A percentile compares a stretch with the other conserved stretches of the same genome.
Conservation (phyloP, 30 jellyfish, hydroid and myxozoan species). For the Clytia hemisphaerica region DNA sequence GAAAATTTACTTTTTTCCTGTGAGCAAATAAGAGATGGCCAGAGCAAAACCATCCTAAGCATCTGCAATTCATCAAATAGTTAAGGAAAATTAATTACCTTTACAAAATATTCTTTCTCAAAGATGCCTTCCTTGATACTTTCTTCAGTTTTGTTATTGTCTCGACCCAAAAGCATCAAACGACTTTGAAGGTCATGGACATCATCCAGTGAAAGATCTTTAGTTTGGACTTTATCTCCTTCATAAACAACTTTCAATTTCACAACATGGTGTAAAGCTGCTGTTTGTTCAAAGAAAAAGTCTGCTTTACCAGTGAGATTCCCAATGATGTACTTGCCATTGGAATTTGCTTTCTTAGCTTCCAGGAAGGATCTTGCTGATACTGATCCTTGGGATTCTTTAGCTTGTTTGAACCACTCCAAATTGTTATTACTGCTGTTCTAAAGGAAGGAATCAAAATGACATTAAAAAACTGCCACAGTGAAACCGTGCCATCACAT, state of each 20-base stretch:
- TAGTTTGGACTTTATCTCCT: background rate
- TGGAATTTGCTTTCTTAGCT: conserved; percentile 52
- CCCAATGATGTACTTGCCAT: conserved; percentile 47
- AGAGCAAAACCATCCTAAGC: no score
- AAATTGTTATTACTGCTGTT: conserved; percentile 34
- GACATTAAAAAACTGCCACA: no score
- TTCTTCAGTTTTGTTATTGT: conserved; percentile 17
- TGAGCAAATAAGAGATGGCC: no score
- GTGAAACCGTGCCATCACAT: no score
- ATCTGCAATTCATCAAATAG: no score
- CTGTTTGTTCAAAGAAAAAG: background rate
- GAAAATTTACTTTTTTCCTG: no score
- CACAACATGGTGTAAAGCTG: background rate
- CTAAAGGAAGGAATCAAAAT: no score
- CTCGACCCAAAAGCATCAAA: conserved; percentile 52
- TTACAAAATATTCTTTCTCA: conserved; percentile 51
- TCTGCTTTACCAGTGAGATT: background rate
- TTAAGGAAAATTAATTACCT: conserved; percentile 16
- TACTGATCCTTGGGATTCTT: conserved; percentile 59
- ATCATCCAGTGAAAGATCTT: conserved; percentile 10
- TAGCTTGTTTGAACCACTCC: conserved; percentile 62
- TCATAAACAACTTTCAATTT: background rate
- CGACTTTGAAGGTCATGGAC: conserved; percentile 58
- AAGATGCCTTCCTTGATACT: conserved; percentile 17
- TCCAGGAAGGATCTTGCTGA: conserved; percentile 60